Conservation (phyloP, 2,888 invertebrate genomes). For the Germaria angustata region DNA sequence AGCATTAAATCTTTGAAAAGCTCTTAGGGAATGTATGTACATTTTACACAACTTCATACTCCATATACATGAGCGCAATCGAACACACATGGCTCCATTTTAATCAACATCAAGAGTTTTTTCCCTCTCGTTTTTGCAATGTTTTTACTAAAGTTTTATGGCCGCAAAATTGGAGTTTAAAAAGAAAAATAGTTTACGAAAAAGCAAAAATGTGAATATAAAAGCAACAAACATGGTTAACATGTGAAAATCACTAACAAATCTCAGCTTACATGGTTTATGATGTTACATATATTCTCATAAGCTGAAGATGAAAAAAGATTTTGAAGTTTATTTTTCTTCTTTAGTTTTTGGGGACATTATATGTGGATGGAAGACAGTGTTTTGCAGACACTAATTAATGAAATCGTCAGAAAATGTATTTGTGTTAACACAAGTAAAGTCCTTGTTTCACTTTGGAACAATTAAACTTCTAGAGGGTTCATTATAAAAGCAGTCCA, state of each 20-base stretch:
- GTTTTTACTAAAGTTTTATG: conserved; percentile 58
- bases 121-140: background rate
- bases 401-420: no score
- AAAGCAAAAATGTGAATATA: conserved; percentile 5
- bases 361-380: background rate
- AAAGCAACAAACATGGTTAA: conserved; percentile 37
- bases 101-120: conserved; percentile 68
- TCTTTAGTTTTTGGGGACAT: background rate
- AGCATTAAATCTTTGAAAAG: conserved; percentile 64
- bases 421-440: no score
- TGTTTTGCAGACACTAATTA: background rate
- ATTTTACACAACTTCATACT: background rate
- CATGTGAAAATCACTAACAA: conserved; percentile 65
- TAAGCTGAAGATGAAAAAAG: conserved; percentile 26
- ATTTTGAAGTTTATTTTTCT: background rate
- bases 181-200: conserved; percentile 31
- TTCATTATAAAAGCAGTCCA: no score
- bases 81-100: conserved; percentile 69
- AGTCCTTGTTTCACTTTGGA: no score
- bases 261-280: conserved; percentile 67
- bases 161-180: conserved; percentile 65
- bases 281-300: conserved; percentile 45
- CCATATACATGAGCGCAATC: conserved; percentile 47
- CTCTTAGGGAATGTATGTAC: conserved; percentile 45
- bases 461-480: no score